Evolutionary conservation across 2,888 invertebrate species (phyloP), one percentile per base, ranked within the genome.

Genomic region (Acleris laterana): DNA sequence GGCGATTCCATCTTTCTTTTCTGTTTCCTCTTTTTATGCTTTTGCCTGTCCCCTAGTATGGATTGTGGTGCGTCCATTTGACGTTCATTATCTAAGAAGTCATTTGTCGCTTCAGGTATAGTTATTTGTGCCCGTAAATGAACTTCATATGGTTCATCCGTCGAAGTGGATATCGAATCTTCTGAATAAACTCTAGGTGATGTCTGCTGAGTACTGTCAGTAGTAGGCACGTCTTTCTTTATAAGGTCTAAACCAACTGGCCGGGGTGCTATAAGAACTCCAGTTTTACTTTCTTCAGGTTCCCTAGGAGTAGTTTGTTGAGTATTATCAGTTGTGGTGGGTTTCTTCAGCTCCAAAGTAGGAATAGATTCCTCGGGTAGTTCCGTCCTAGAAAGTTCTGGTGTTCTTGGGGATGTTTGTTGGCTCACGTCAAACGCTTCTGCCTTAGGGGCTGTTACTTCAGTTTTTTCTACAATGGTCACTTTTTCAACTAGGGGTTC

Each of bases 281-380:
- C 61, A 62, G 69, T 65, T 59, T 51, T 28, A 17, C 55, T 50
- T 52, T 71, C 68, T 60, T 71, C 69, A 22, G 70, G 69, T 46
- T 77, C 75, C 65, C 94, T 91, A 13, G 95, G 94, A 9, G 94
- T 93, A n/a, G 96, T 96, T 84, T 95, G 91, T 79, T 90, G 78
- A 65, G 77, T 74, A 22, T 71, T 72, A 79, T 93, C 81, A 63
- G 73, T 75, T 69, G 70, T 80, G 68, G 72, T 68, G 22, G 80
- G 52, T 49, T 71, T 46, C 6, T 53, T 44, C 1, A 65, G 16
- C n/a, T 57, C 51, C 25, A 57, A 3, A 32, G 17, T 56, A 62
- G 70, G 65, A 42, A 56, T 6, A 49, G 65, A 62, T 49, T 71
- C 70, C 20, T 71, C 63, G 49, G 76, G 72, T 38, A 46, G 72